A percentile compares a stretch with the other conserved stretches of the same genome.
Evolutionary conservation across 2,113 vertebrate genomes (phyloP).

Genomic region (Oenanthe melanoleuca): DNA sequence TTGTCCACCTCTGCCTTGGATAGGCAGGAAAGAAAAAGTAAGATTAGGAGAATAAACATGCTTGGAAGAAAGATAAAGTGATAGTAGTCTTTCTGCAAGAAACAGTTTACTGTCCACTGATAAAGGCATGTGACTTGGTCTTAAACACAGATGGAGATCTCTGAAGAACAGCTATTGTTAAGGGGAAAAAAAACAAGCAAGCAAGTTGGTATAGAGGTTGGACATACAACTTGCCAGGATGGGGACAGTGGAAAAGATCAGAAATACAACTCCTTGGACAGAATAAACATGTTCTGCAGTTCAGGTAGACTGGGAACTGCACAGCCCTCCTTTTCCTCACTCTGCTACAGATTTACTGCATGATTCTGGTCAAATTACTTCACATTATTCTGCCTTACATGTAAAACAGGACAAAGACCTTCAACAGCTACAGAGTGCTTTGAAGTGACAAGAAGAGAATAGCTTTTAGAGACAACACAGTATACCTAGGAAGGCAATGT

Average conservation of each 20-base stretch:
- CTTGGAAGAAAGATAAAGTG: not conserved
- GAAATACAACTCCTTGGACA: not conserved
- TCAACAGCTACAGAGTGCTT: not conserved
- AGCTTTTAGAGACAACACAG: not conserved
- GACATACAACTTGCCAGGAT: not conserved
- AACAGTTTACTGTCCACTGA: not conserved
- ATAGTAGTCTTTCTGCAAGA: not conserved
- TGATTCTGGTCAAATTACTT: not conserved
- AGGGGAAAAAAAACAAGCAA: not conserved
- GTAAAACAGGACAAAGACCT: not conserved
- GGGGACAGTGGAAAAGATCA: not conserved
- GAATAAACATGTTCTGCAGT: not conserved
- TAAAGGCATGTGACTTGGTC: not conserved
- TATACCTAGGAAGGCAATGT: not conserved
- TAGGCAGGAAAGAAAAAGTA: not conserved
- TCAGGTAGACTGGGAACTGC: not conserved
- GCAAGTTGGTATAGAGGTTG: not conserved
- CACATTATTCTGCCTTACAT: not conserved
- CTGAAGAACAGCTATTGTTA: not conserved
- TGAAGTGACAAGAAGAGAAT: not conserved
- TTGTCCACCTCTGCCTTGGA: not conserved
- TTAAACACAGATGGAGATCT: not conserved
- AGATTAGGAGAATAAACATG: not conserved
- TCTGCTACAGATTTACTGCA: not conserved
- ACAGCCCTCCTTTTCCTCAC: not conserved